Percentiles rank a stretch among this genome's conserved stretches.
These are phyloP conservation scores for Epizoanthus scotinus DNA, from an alignment of 92 coral and sea anemone genomes.

Conservation along the genomic window DNA sequence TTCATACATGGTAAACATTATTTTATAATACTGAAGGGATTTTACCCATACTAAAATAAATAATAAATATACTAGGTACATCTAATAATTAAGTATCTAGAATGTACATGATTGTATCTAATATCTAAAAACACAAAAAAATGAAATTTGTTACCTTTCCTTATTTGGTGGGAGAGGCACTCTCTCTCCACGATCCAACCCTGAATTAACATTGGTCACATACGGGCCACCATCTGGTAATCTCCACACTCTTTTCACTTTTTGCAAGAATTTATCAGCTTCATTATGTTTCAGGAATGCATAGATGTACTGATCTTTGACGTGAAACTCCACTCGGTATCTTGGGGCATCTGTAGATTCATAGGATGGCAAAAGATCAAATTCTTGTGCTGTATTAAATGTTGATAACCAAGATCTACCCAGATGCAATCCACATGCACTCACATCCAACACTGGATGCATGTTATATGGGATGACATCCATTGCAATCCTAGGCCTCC, in stretches of 20 bases:
- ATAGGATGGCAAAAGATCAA: background rate
- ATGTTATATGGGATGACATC: too few species aligned
- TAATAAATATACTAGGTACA: too few species aligned
- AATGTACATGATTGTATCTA: too few species aligned
- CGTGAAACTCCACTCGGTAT: slow-evolving; percentile 72
- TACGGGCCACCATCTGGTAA: slow-evolving; percentile 56
- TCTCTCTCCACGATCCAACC: slow-evolving; percentile 76
- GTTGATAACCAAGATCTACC: too few species aligned
- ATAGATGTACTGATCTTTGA: slow-evolving; percentile 60
- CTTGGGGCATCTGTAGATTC: slow-evolving; percentile 60
- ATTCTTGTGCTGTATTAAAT: too few species aligned
- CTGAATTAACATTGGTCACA: slow-evolving; percentile 72
- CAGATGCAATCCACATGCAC: too few species aligned
- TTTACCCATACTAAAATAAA: too few species aligned
- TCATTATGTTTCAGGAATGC: slow-evolving; percentile 52
- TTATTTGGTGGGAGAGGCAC: slow-evolving; percentile 79
- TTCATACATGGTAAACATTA: too few species aligned
- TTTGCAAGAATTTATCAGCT: slow-evolving; percentile 45
- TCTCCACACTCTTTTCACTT: slow-evolving; percentile 62
- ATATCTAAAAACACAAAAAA: background rate
- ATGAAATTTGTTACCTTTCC: slow-evolving; percentile 63
- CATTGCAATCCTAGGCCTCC: too few species aligned
- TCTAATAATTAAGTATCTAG: too few species aligned
- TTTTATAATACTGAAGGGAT: too few species aligned
- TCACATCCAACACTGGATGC: too few species aligned